Evolutionary conservation across 2,113 vertebrate genomes (phyloP).

Genomic region (Syrrhaptes paradoxus): DNA sequence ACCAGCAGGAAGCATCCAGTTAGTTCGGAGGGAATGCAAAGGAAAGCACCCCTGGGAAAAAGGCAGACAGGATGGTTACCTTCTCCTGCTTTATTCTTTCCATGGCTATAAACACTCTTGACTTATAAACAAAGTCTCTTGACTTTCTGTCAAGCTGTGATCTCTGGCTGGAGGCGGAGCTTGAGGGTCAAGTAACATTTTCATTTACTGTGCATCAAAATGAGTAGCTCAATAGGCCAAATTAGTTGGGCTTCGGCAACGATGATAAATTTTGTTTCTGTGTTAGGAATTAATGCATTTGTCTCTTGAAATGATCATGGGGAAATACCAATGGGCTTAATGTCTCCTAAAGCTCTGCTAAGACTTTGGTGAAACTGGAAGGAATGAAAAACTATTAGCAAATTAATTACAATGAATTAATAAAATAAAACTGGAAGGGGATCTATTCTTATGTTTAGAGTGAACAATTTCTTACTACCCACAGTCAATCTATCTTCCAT

Average conservation of each 20-base stretch:
- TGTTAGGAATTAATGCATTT: neutral
- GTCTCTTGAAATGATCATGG: neutral
- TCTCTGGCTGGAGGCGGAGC: neutral
- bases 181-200: neutral
- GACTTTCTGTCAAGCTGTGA: neutral
- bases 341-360: neutral
- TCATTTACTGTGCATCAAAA: neutral
- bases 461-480: neutral
- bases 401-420: neutral
- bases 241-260: neutral
- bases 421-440: neutral
- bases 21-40: neutral
- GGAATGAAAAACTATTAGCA: neutral
- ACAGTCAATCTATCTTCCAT: neutral
- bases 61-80: neutral
- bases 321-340: neutral
- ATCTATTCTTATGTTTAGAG: neutral
- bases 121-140: neutral
- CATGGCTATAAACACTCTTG: fast-evolving
- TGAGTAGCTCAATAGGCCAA: neutral
- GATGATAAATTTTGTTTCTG: neutral
- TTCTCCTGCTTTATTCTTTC: neutral
- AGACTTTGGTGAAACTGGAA: neutral
- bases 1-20: neutral
- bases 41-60: neutral